A percentile compares a stretch with the other conserved stretches of the same genome.
These are phyloP conservation scores for Spodoptera frugiperda DNA, from an alignment of 1,140 invertebrate genomes.

Conservation along the genomic window DNA sequence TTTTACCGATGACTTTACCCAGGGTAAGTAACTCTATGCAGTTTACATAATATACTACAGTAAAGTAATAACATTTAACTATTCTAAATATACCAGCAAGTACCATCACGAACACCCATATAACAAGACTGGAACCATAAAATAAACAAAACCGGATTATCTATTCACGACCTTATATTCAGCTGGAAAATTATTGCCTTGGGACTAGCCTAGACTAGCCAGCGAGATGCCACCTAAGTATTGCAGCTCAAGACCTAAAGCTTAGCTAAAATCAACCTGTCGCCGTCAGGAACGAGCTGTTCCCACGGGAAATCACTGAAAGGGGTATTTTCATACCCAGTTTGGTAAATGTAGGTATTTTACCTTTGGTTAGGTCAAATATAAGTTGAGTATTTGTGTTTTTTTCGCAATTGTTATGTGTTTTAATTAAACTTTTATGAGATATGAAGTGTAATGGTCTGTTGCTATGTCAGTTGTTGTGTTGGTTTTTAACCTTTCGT, in stretches of 20 bases:
- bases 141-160: background rate
- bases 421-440: too few species aligned
- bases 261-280: slow-evolving; percentile 35
- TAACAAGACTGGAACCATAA: background rate
- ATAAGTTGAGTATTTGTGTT: background rate
- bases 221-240: slow-evolving; percentile 2
- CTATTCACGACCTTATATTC: background rate
- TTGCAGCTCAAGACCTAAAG: slow-evolving; percentile 19
- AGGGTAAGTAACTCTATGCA: too few species aligned
- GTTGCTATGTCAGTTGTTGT: too few species aligned
- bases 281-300: background rate
- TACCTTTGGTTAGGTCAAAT: background rate
- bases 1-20: too few species aligned
- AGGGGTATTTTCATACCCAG: slow-evolving; percentile 64
- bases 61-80: too few species aligned
- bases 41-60: too few species aligned
- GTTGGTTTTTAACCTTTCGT: too few species aligned
- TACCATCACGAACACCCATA: too few species aligned
- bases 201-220: background rate
- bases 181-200: slow-evolving; percentile 11
- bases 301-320: slow-evolving; percentile 67
- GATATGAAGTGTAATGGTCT: too few species aligned
- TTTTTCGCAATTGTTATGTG: too few species aligned
- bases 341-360: slow-evolving; percentile 44
- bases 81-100: too few species aligned